Evolutionary conservation across 1,140 invertebrate species (phyloP), one percentile per base, ranked within the genome.

Genomic region (Neuroterus valhalla): DNA sequence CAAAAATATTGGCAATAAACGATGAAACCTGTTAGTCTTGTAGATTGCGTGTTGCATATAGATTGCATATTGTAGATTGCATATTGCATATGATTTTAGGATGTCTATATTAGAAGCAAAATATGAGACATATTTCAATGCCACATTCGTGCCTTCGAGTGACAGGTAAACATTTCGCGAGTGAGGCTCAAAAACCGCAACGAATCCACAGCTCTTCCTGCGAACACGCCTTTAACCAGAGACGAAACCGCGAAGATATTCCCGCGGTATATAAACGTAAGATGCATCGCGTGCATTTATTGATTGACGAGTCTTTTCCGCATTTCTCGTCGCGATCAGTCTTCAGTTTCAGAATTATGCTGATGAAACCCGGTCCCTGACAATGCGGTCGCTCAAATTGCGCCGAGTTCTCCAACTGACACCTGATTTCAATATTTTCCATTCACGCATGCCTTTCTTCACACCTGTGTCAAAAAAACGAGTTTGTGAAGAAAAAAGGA

Each of bases 231-330:
- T 8, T 38, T 38, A 38, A 38, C 31, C 31, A 8, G 31, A 38
- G 31, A 38, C 31, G 1, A 21, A 50, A 50, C 48, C 48, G 21
- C 48, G 21, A 21, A 50, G 48, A 50, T 50, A 50, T 50, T 21
- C 48, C 10, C 48, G 21, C 17, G 17, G 21, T 19, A 50, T 50
- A 19, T 19, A 14, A n/a, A 19, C 48, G 19, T 50, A n/a, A 50
- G 48, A 50, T 21, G 12, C 21, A 50, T 50, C 48, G 48, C 48
- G 48, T 50, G 48, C 48, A 21, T 50, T 50, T 50, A 50, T 50
- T 6, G 48, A 50, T 50, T 50, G 48, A 5, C 3, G n/a, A 50
- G 48, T 50, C 48, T 50, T 50, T 50, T 50, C 48, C 48, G 48
- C 48, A 21, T 50, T 50, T 50, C 48, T 17, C 19, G 17, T 50